These are phyloP conservation scores for Galbula dea DNA, from an alignment of 2,113 vertebrate genomes.

Conservation along the genomic window DNA sequence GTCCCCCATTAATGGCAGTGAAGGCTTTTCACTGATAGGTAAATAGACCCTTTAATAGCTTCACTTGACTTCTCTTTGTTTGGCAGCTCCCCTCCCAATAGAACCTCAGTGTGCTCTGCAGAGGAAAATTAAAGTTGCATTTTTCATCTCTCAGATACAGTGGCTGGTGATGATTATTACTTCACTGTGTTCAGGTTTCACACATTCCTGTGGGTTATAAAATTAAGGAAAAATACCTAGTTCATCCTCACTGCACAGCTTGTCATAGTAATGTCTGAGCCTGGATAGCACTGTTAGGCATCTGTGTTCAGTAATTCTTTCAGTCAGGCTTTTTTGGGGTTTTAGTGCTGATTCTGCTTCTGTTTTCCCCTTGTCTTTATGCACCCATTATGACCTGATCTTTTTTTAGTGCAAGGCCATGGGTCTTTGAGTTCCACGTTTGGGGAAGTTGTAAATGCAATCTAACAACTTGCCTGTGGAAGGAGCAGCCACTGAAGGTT, in stretches of 20 bases:
- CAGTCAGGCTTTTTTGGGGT: background rate
- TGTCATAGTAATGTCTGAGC: background rate
- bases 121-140: conserved; percentile 37
- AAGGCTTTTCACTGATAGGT: conserved; percentile 30
- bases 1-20: conserved; percentile 39
- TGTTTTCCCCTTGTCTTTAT: background rate
- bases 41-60: conserved; percentile 21
- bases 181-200: conserved; percentile 11
- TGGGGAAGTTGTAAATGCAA: background rate
- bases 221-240: background rate
- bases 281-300: background rate
- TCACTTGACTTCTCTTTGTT: conserved; percentile 47
- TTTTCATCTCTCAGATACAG: conserved; percentile 50
- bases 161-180: conserved; percentile 46
- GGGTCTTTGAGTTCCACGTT: background rate
- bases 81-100: conserved; percentile 8
- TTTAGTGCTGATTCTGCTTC: background rate
- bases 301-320: background rate
- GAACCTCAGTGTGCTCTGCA: background rate
- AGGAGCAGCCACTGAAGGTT: background rate
- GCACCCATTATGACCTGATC: background rate
- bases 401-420: background rate
- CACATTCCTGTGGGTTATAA: conserved; percentile 29
- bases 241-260: background rate
- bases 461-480: background rate